A percentile compares a stretch with the other conserved stretches of the same genome.
These are phyloP conservation scores for Damaliscus lunatus DNA, from an alignment of 2,113 vertebrate species.

Conservation along the genomic window DNA sequence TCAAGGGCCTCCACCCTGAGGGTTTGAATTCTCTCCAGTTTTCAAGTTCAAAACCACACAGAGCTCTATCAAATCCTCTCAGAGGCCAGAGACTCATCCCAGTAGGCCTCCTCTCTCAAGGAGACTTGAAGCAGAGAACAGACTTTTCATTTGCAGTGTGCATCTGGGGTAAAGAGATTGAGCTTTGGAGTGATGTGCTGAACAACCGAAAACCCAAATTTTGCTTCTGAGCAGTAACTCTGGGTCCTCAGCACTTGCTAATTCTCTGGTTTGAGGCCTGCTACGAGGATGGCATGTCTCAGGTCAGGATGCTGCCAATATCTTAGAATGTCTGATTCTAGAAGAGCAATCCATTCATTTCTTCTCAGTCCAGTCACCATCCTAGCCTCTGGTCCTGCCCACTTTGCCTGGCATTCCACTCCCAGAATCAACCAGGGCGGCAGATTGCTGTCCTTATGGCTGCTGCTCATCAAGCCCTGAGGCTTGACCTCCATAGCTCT, in stretches of 20 bases:
- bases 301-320: not conserved
- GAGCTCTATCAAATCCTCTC: constrained; percentile 38
- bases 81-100: not conserved
- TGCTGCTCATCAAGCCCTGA: not conserved
- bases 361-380: not conserved
- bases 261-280: not conserved
- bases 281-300: not conserved
- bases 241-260: not conserved
- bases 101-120: not conserved
- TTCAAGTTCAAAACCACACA: constrained; percentile 14
- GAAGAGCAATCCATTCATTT: constrained; percentile 36
- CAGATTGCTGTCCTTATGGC: not conserved
- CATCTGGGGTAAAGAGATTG: constrained; percentile 14
- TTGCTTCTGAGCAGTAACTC: not conserved
- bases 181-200: not conserved
- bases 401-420: not conserved
- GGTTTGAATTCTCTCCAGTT: constrained; percentile 6
- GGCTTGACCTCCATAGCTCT: not conserved
- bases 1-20: not conserved
- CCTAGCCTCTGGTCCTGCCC: constrained; percentile 30
- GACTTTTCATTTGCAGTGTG: constrained; percentile 19
- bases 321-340: constrained; percentile 39
- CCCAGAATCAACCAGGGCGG: constrained; percentile 24
- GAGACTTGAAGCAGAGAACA: constrained; percentile 19
- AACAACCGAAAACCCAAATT: not conserved